Conservation (phyloP, 2,797 vertebrate species). For the Sebastes kiyomatsui region DNA sequence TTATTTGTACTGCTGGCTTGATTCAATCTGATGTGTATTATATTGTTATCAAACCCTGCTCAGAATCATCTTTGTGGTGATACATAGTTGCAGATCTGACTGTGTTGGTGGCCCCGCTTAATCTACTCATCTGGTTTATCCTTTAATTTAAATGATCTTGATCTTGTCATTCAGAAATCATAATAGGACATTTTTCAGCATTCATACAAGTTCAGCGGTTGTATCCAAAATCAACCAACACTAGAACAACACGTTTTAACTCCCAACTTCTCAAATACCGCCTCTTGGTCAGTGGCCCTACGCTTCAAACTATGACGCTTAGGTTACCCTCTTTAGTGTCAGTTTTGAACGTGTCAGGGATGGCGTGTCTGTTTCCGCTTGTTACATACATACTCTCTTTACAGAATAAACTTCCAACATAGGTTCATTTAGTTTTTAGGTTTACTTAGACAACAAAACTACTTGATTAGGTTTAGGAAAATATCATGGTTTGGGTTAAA, state of each 20-base stretch:
- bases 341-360: too few relatives aligned
- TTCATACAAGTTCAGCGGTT: not conserved
- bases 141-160: not conserved
- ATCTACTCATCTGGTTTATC: not conserved
- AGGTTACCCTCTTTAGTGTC: fast-evolving
- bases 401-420: too few relatives aligned
- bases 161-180: not conserved
- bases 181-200: not conserved
- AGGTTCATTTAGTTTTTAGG: too few relatives aligned
- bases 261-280: not conserved
- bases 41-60: not conserved
- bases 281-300: fast-evolving
- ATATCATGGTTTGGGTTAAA: too few relatives aligned
- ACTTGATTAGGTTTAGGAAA: too few relatives aligned
- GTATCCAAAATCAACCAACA: not conserved
- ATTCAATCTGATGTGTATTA: slow-evolving; percentile 5
- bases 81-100: not conserved
- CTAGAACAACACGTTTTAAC: not conserved
- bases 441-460: too few relatives aligned
- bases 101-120: not conserved
- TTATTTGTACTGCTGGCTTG: not conserved
- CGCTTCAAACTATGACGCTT: not conserved
- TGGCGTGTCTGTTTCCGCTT: fast-evolving
- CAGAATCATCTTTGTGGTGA: not conserved
- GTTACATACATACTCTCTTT: too few relatives aligned